Evolutionary conservation across 2,797 vertebrate species (phyloP).

Genomic region (Poeciliopsis paucimaculata): DNA sequence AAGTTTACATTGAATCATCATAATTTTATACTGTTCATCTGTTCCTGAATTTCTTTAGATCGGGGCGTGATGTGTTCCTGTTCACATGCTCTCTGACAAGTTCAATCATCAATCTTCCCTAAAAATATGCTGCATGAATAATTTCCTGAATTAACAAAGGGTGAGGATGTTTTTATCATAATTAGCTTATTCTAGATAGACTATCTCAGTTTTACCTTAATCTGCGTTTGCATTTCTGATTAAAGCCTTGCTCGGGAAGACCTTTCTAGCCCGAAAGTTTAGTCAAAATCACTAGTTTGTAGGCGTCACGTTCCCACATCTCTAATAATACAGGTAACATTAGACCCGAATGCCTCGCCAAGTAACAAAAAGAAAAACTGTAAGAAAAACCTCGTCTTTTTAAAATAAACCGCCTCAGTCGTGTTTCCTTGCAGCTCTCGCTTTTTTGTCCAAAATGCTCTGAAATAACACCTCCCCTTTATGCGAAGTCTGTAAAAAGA

Average conservation of each 20-base stretch:
- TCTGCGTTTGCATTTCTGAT: neutral
- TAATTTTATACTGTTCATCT: neutral
- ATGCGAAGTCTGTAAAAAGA: conserved; percentile 2
- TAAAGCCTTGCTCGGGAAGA: neutral
- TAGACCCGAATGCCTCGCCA: neutral
- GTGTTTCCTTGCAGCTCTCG: neutral
- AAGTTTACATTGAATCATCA: too few relatives aligned
- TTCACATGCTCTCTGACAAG: neutral
- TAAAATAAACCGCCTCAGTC: neutral
- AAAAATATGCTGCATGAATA: neutral
- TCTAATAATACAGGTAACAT: neutral
- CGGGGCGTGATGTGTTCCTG: neutral
- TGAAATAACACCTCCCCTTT: conserved; percentile 18
- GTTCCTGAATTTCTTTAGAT: neutral
- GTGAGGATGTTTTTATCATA: neutral
- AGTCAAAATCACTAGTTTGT: neutral
- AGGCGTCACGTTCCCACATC: neutral
- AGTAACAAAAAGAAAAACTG: neutral
- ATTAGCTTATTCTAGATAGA: neutral
- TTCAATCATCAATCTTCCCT: neutral
- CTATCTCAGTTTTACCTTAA: neutral
- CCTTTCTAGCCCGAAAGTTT: neutral
- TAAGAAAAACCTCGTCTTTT: neutral
- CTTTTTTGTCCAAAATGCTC: neutral
- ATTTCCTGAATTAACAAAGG: neutral